Base-by-base conservation (phyloP, 53 echinoderm and acorn worm genomes). In the Astropecten irregularis region DNA sequence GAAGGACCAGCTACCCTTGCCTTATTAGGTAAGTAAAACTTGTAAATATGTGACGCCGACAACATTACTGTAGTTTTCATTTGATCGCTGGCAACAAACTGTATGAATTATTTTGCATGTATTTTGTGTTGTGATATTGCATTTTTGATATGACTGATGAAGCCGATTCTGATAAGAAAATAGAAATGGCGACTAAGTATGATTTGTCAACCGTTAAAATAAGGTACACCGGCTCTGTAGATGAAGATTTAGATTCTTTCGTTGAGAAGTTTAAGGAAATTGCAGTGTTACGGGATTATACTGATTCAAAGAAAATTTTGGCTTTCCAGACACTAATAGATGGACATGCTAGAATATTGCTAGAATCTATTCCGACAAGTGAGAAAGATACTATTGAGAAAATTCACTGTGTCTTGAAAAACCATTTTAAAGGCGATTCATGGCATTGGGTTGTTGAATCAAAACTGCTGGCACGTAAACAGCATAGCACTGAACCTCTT, bases 391-490 rank as follows among this genome's bases (percentile, higher is more conserved):
- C 58, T 25, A 38, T 76, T 56, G 58, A 46, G 0, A 76, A 76
- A 23, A 76, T 76, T 2, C 22, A 76, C 26, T 1, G 1, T 7
- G 0, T 52, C 25, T 15, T 76, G 4, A 57, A 76, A 76, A 57
- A 4, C 3, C 50, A 71, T 29, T 71, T 71, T 51, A n/a, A 71
- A 19, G 51, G 72, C 0, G 35, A 50, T 71, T 71, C 72, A 52
- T 69, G 69, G 69, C 69, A 28, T 23, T 69, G 69, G 69, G 29
- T 2, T 28, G 69, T 69, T 26, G 69, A 71, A 71, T 32, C 73
- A 73, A 73, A 73, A 73, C 26, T 73, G 36, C 73, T 73, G n/a
- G 30, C 55, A n/a, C 52, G 53, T 19, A 72, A 72, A 35, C 72
- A 72, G 32, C 35, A 51, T 35, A 10, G 18, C 6, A 52, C 72